These are phyloP conservation scores for Papilio elwesi DNA, from an alignment of 2,888 invertebrate genomes.

Conservation along the genomic window DNA sequence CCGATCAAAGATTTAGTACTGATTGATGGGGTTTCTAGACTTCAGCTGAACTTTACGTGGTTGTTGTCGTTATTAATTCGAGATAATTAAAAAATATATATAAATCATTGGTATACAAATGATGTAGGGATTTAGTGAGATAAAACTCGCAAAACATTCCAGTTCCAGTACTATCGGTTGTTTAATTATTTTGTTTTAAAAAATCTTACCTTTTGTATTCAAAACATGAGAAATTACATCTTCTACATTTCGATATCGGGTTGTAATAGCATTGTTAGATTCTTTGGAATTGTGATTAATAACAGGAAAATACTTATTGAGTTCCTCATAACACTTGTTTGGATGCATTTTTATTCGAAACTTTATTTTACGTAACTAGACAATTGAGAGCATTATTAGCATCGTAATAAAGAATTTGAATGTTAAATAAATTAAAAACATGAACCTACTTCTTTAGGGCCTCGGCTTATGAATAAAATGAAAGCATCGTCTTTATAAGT, in stretches of 20 bases:
- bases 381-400: background rate
- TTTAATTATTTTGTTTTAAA: background rate
- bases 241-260: slow-evolving; percentile 59
- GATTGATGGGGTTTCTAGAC: too few relatives aligned
- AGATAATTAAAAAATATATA: too few relatives aligned
- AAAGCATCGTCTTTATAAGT: slow-evolving; percentile 68
- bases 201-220: slow-evolving; percentile 54
- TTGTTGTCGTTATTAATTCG: too few relatives aligned
- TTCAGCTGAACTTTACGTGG: too few relatives aligned
- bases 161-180: too few relatives aligned
- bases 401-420: background rate
- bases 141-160: too few relatives aligned
- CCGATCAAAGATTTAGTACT: too few relatives aligned
- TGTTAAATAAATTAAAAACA: slow-evolving; percentile 25
- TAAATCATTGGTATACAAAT: too few relatives aligned
- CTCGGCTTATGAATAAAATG: slow-evolving; percentile 58
- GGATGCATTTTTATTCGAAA: slow-evolving; percentile 64
- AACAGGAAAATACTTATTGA: slow-evolving; percentile 64
- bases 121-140: too few relatives aligned
- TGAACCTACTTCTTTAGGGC: slow-evolving; percentile 56
- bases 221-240: slow-evolving; percentile 61
- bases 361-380: slow-evolving; percentile 70
- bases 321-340: slow-evolving; percentile 52
- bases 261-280: slow-evolving; percentile 42
- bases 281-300: slow-evolving; percentile 51